Base-by-base conservation (phyloP, 2,113 vertebrate genomes). In the Mystacornis crossleyi region DNA sequence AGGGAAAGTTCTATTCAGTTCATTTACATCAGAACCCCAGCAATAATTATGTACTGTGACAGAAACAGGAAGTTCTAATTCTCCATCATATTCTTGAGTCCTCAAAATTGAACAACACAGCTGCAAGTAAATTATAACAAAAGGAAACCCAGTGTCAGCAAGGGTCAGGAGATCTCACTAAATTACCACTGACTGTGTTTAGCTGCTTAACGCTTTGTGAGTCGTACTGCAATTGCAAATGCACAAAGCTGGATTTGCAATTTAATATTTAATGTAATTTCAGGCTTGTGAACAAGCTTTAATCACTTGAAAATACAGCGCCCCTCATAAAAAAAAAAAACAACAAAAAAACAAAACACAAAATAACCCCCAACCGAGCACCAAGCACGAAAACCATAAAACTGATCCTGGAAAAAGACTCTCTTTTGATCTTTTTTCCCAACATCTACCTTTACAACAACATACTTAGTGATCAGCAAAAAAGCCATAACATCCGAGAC, bases 21-120 rank as follows among this genome's bases (percentile, higher is more conserved):
- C 81, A 96, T 90, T 95, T 96, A 86, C 86, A 96, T 93, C 82
- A 96, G 96, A 96, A 95, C 71, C 84, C 96, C 12, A 40, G 86
- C 89, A 95, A 75, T 92, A 95, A 95, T 80, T 94, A 86, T 54
- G 80, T 80, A 89, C 83, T 93, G 73, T 82, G 91, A 96, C 80
- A 95, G 84, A 97, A 95, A 95, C 47, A 85, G 89, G 79, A 95
- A 95, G 91, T 88, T 82, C 84, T 90, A 71, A 94, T 86, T 96
- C 96, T 77, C 81, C 83, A 93, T 94, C 93, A 79, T 86, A 93
- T 90, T 94, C 92, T 57, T 85, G 85, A 95, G 55, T 86, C 31
- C 75, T 95, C 24, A n/a, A 93, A 95, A 91, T 18, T 87, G 51
- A 97, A 90, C 90, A 97, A 94, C 86, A 91, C 53, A 95, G 93